These are phyloP conservation scores for Melopsittacus undulatus DNA, from an alignment of 2,797 vertebrate genomes.

Conservation along the genomic window DNA sequence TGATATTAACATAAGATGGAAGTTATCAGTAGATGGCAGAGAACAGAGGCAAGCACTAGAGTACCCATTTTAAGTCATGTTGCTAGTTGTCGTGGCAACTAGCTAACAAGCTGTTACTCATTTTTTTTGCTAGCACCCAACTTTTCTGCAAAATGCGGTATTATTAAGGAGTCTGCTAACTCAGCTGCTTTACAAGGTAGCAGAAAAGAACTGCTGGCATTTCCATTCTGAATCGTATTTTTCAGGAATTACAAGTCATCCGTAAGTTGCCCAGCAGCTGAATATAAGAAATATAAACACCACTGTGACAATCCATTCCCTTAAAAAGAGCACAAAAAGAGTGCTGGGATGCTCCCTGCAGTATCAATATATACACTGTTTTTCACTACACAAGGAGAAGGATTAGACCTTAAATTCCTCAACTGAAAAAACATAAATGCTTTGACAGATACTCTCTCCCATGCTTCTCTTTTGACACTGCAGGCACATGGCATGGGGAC, in stretches of 20 bases:
- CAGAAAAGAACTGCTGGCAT: not conserved
- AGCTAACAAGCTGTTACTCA: conserved; percentile 51
- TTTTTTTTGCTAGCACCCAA: conserved; percentile 47
- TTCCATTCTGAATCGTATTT: not conserved
- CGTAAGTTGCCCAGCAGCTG: not conserved
- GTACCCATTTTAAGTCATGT: conserved; percentile 21
- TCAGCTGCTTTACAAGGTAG: conserved; percentile 10
- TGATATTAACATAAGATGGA: conserved; percentile 19
- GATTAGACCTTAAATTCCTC: not conserved
- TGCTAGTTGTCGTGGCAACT: conserved; percentile 57
- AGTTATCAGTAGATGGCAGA: not conserved
- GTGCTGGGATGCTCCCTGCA: not conserved
- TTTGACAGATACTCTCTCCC: not conserved
- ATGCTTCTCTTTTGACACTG: not conserved
- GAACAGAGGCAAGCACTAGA: conserved; percentile 24
- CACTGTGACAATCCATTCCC: not conserved
- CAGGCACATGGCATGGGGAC: not conserved
- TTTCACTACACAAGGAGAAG: not conserved
- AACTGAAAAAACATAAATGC: not conserved
- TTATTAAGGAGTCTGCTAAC: conserved; percentile 6
- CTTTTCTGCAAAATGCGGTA: conserved; percentile 15
- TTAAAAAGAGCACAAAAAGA: not conserved
- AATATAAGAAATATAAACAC: not conserved
- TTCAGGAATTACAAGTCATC: not conserved
- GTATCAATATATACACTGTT: not conserved